Base-by-base conservation (phyloP, 1,140 invertebrate genomes). In the Tribolium castaneum region DNA sequence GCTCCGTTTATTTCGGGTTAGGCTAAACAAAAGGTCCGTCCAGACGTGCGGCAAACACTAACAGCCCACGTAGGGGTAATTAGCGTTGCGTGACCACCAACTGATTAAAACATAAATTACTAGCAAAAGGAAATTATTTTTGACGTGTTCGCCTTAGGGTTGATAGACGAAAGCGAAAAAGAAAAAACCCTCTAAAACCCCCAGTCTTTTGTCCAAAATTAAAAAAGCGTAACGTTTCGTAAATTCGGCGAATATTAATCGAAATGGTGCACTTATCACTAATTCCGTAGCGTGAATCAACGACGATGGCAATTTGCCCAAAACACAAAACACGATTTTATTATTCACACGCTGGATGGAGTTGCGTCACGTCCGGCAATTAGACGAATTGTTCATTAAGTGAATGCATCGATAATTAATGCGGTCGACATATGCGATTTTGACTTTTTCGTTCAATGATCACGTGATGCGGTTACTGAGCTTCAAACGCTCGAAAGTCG, bases 51-150 rank as follows among this genome's bases (percentile, higher is more conserved):
- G 71, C 70, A 80, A 79, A 82, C 59, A 73, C 76, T 77, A 74
- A 82, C 77, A 77, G 78, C 81, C 81, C 82, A 83, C 81, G 81
- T 80, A 82, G 78, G 79, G 81, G 80, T 83, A 83, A 83, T 83
- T 83, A 83, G 78, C 71, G 79, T 83, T 81, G 82, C 82, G 82
- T 83, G 82, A 83, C 80, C 80, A 72, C 80, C 71, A 71, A 83
- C 80, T 83, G 82, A 83, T 83, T 83, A 83, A 83, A 83, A 83
- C 81, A 83, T 82, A 83, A 83, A 83, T 83, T 83, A 83, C 81
- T 76, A 74, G 76, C 66, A 72, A 76, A 75, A 81, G 81, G 82
- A 83, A 83, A 83, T 83, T 83, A 82, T 80, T 81, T 81, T 78
- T 82, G 82, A 83, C 81, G 82, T 83, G 76, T 75, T 79, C 76